Base-by-base conservation (phyloP, 2,797 vertebrate species). In the Tiaroga cobitis region DNA sequence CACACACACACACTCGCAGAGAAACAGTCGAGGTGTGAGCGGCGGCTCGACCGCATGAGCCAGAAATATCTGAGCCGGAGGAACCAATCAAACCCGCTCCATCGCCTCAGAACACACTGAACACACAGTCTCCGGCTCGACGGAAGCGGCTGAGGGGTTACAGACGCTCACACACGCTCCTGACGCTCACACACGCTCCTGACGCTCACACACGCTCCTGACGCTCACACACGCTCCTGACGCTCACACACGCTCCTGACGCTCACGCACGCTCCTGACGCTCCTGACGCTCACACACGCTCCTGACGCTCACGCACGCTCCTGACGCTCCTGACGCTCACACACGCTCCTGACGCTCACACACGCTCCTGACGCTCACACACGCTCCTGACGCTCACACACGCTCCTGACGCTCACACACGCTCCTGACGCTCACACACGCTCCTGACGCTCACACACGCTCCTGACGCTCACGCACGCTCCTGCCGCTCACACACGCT, bases 161-260 rank as follows among this genome's bases (percentile, higher is more conserved):
- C 8, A 88, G 86, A 90, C 82, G 90, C 89, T 90, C 90, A 85
- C 29, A 56, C 5, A 7, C 34, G 5, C 34, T 89, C 86, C 87
- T 72, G 56, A 59, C 10, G 54, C 56, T 5, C 89, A 29, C 29
- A 29, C 29, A 29, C 34, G 5, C 34, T 89, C 86, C 87, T 72
- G 56, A n/a, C 9, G 54, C 56, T 5, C 89, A 29, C 29, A 29
- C 29, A 29, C 34, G 5, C 34, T 89, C 86, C 87, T 72, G 56
- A 59, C 10, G 54, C 56, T 5, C 89, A 29, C 29, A 29, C 29
- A 29, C 34, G 5, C 5, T 89, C 86, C 87, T 72, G 56, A 56
- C 9, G 54, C 56, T 5, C 89, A 29, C 29, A 29, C 29, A 29
- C 29, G 2, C 37, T 89, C 86, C 87, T 72, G 56, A 59, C 10